Percentiles rank a stretch among this genome's conserved stretches.
phyloP scores from a whole-genome alignment of 2,797 vertebrate genomes.

The Semaprochilodus insignis region DNA sequence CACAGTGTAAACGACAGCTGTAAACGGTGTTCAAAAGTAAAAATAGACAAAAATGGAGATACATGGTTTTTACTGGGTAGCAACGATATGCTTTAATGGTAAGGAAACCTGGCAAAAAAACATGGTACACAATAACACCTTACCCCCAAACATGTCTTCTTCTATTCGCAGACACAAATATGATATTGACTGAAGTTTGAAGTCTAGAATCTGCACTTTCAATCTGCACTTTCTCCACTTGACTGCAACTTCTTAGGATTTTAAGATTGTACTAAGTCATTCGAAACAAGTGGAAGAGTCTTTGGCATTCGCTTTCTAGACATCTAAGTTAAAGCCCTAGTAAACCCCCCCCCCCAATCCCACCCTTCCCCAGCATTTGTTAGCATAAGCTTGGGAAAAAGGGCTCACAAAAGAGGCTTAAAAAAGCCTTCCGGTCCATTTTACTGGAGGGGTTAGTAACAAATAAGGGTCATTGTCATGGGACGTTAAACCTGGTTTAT shows the following conservation, averaged over 20 bases:
- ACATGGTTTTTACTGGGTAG: too few relatives aligned
- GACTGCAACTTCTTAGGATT: neutral
- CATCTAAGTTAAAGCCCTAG: conserved; percentile 29
- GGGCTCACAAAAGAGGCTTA: conserved; percentile 45
- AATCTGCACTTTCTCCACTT: neutral
- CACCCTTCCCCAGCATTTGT: conserved; percentile 48
- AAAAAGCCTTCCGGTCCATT: conserved; percentile 54
- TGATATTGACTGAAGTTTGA: neutral
- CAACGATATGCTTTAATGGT: too few relatives aligned
- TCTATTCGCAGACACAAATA: neutral
- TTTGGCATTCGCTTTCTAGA: neutral
- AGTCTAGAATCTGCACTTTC: neutral
- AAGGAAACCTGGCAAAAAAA: too few relatives aligned
- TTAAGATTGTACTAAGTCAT: neutral
- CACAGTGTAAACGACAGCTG: too few relatives aligned
- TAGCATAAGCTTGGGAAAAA: conserved; percentile 39
- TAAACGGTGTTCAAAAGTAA: too few relatives aligned
- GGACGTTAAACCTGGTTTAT: conserved; percentile 52
- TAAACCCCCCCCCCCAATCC: conserved; percentile 12
- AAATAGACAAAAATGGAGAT: too few relatives aligned
- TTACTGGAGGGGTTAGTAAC: conserved; percentile 57
- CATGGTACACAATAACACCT: too few relatives aligned
- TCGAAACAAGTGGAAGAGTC: neutral
- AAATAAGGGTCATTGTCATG: conserved; percentile 56
- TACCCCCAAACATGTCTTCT: neutral